phyloP scores from a whole-genome alignment of 2,888 invertebrate species.

The Criorhina ranunculi region DNA sequence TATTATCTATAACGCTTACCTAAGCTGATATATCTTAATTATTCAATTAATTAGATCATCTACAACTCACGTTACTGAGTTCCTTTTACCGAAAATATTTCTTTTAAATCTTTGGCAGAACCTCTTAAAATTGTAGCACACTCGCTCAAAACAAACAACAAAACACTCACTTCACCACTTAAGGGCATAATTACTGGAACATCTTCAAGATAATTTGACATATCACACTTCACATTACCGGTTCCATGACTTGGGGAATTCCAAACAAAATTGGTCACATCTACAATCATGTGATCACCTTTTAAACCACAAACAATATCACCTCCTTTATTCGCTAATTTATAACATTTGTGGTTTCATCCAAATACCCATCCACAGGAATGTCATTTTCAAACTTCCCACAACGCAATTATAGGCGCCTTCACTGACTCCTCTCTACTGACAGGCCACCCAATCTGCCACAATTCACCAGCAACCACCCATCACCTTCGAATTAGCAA shows the following conservation, averaged over 20 bases:
- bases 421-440: slow-evolving; percentile 13
- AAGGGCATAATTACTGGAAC: background rate
- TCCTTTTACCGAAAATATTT: too few relatives aligned
- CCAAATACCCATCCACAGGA: background rate
- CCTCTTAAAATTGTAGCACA: background rate
- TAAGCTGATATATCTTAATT: too few relatives aligned
- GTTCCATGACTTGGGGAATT: slow-evolving; percentile 6
- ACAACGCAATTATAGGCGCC: slow-evolving; percentile 61
- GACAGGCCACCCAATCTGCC: slow-evolving; percentile 59
- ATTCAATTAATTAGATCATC: too few relatives aligned
- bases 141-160: background rate
- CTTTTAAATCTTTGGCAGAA: too few relatives aligned
- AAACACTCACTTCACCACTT: background rate
- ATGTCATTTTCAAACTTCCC: slow-evolving; percentile 28
- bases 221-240: background rate
- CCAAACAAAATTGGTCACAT: background rate
- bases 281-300: slow-evolving; percentile 2
- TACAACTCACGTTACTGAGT: too few relatives aligned
- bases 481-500: slow-evolving; percentile 62
- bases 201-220: background rate
- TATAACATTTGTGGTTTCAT: background rate
- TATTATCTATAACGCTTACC: too few relatives aligned
- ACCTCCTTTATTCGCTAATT: too few relatives aligned
- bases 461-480: slow-evolving; percentile 51
- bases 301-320: background rate